Conservation (phyloP, 2,888 invertebrate species). For the Ellobium chinense region DNA sequence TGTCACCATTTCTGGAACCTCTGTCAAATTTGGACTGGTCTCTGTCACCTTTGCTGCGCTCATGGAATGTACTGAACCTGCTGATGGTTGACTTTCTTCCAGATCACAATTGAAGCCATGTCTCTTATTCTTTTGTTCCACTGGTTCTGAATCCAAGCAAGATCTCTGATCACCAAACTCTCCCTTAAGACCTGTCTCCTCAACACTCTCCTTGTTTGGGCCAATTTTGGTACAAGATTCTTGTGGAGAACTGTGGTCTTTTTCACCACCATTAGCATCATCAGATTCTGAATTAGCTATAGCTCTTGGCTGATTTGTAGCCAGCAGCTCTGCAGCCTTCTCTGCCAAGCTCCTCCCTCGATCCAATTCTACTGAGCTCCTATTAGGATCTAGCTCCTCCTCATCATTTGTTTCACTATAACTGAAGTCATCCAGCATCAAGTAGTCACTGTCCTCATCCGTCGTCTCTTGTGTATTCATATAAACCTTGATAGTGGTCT, state of each 20-base stretch:
- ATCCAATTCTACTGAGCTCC: not conserved
- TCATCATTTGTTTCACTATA: constrained; percentile 49
- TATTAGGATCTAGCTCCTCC: constrained; percentile 5
- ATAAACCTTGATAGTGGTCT: not conserved
- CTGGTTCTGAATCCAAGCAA: no score
- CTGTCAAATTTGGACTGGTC: not conserved
- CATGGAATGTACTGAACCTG: not conserved
- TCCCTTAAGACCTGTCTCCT: not conserved
- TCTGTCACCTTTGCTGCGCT: not conserved
- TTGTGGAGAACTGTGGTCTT: no score
- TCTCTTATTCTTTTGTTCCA: no score
- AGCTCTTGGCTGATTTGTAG: not conserved
- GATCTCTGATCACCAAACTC: no score
- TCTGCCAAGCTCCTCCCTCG: not conserved
- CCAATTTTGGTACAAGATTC: not conserved
- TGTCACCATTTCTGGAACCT: not conserved
- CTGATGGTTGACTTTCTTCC: not conserved
- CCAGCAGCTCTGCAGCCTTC: not conserved
- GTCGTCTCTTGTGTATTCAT: constrained; percentile 31
- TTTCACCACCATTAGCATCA: not conserved
- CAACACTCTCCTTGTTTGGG: not conserved
- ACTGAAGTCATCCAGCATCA: constrained; percentile 44
- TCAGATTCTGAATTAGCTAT: not conserved
- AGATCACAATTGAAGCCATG: no score
- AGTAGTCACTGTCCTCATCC: constrained; percentile 44